Conservation (phyloP, 1,140 invertebrate genomes). For the Bombus balteatus region DNA sequence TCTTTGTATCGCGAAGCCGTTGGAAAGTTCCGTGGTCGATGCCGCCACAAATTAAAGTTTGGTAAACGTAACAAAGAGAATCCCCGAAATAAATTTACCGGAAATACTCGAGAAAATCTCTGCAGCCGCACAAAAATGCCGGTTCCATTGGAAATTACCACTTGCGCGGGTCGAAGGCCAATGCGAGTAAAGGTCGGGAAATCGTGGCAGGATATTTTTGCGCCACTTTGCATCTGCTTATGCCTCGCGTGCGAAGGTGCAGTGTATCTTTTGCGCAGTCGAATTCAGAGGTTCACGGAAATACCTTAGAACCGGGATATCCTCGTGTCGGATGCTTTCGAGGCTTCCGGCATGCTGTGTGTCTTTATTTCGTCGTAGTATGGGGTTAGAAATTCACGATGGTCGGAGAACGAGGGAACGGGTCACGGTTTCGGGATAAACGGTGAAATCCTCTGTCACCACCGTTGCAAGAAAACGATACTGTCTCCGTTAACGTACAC, state of each 20-base stretch:
- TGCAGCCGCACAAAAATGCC: not conserved
- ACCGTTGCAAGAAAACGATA: conserved; percentile 61
- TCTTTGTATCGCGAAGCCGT: too few relatives aligned
- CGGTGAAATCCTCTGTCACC: conserved; percentile 67
- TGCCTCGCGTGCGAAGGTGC: not conserved
- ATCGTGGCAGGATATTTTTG: not conserved
- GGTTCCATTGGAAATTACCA: not conserved
- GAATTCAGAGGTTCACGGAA: conserved; percentile 29
- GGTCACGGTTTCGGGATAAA: conserved; percentile 28
- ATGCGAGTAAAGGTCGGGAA: not conserved
- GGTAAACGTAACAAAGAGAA: not conserved
- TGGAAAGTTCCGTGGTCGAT: too few relatives aligned
- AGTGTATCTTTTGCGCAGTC: not conserved
- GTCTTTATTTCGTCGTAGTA: not conserved
- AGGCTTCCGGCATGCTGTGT: conserved; percentile 30
- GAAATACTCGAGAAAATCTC: not conserved
- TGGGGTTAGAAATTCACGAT: not conserved
- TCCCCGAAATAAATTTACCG: not conserved
- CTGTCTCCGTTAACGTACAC: conserved; percentile 46
- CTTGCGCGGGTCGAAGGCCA: not conserved
- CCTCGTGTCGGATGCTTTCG: conserved; percentile 12
- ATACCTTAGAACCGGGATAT: conserved; percentile 4
- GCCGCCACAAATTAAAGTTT: too few relatives aligned
- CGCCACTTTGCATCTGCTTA: conserved; percentile 22
- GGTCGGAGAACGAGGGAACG: not conserved